phyloP scores from a whole-genome alignment of 2,797 vertebrate species.

The Sebastes nivosus region DNA sequence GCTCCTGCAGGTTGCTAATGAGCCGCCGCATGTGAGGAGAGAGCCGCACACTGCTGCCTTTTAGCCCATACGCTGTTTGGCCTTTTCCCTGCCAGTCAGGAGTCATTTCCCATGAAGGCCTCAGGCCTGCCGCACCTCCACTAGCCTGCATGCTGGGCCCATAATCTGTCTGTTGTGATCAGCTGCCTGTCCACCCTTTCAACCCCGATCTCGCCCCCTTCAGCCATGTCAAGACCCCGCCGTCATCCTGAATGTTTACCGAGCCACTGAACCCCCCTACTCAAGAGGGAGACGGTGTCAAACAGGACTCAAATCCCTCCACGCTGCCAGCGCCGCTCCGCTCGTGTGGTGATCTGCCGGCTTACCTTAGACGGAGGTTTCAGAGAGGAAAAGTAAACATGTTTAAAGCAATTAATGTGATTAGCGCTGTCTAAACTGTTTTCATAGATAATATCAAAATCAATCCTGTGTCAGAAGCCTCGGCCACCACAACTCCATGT shows the following conservation, averaged over 20 bases:
- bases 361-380: slow-evolving; percentile 61
- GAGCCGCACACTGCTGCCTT: slow-evolving; percentile 84
- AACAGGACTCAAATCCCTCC: slow-evolving; percentile 44
- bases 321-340: slow-evolving; percentile 32
- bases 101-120: slow-evolving; percentile 89
- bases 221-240: slow-evolving; percentile 78
- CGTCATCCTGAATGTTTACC: slow-evolving; percentile 78
- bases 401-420: slow-evolving; percentile 82
- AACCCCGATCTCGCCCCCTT: slow-evolving; percentile 51
- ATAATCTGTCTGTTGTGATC: slow-evolving; percentile 86
- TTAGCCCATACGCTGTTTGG: slow-evolving; percentile 77
- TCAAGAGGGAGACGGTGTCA: slow-evolving; percentile 60
- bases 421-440: slow-evolving; percentile 80
- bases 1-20: slow-evolving; percentile 83
- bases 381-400: slow-evolving; percentile 80
- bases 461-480: slow-evolving; percentile 44
- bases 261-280: slow-evolving; percentile 52
- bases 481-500: slow-evolving; percentile 20
- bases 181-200: slow-evolving; percentile 63
- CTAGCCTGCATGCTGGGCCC: slow-evolving; percentile 64
- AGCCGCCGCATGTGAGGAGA: slow-evolving; percentile 76
- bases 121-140: slow-evolving; percentile 76
- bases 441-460: slow-evolving; percentile 76
- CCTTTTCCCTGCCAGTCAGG: slow-evolving; percentile 86
- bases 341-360: slow-evolving; percentile 51